A percentile compares a stretch with the other conserved stretches of the same genome.
Conservation (phyloP, 53 echinoderm and acorn worm species). For the Stichopus horrens region DNA sequence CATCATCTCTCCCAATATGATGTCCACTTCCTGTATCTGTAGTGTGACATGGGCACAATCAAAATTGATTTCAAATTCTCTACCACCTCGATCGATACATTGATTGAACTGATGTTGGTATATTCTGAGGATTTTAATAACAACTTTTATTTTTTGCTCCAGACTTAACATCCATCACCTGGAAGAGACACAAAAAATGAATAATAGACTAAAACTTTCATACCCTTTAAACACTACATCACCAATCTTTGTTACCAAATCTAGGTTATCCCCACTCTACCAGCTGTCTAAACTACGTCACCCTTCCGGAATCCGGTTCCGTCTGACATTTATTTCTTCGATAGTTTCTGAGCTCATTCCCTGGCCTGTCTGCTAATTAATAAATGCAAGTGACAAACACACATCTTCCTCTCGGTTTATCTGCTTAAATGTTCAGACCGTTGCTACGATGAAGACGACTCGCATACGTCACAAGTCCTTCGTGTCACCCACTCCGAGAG, state of each 20-base stretch:
- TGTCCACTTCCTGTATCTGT: too few species aligned
- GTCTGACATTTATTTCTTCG: not conserved
- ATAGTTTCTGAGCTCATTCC: not conserved
- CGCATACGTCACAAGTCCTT: not conserved
- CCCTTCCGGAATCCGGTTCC: not conserved
- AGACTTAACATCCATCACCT: too few species aligned
- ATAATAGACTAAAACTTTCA: too few species aligned
- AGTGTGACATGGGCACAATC: too few species aligned
- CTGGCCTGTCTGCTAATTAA: not conserved
- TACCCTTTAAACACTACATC: too few species aligned
- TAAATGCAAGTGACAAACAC: not conserved
- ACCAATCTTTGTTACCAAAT: not conserved
- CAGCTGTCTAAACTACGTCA: conserved; percentile 2
- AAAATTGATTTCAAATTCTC: too few species aligned
- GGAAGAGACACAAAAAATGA: too few species aligned
- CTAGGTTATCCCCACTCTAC: not conserved
- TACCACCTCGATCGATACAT: too few species aligned
- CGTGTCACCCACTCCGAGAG: not conserved
- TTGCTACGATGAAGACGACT: not conserved
- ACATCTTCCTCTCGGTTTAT: not conserved
- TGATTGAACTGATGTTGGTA: too few species aligned
- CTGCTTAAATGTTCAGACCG: not conserved
- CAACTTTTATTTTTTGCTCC: too few species aligned
- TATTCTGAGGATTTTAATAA: too few species aligned
- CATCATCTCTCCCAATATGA: too few species aligned